phyloP scores from a whole-genome alignment of 2,113 vertebrate genomes.

The Telmatochromis brachygnathus region DNA sequence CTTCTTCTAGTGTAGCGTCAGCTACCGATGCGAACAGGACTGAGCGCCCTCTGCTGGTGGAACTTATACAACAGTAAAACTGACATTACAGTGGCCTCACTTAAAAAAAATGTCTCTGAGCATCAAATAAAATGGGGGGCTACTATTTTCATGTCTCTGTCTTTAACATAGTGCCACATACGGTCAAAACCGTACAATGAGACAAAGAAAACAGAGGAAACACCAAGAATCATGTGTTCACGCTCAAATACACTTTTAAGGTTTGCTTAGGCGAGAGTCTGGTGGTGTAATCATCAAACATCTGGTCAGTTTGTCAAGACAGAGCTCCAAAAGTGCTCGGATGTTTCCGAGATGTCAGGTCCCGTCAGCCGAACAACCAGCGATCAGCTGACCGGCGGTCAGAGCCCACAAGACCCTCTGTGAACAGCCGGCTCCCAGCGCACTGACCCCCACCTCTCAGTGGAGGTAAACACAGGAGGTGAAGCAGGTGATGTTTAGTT shows the following conservation, averaged over 20 bases:
- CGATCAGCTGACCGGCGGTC: rapidly evolving
- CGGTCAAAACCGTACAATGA: background rate
- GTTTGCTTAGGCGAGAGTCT: background rate
- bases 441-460: background rate
- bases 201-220: rapidly evolving
- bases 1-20: too few species aligned
- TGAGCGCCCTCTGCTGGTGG: too few species aligned
- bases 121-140: too few species aligned
- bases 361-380: background rate
- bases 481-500: background rate
- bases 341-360: background rate
- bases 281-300: background rate
- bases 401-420: rapidly evolving
- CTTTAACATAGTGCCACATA: too few species aligned
- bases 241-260: background rate
- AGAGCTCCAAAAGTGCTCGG: background rate
- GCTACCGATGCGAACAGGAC: too few species aligned
- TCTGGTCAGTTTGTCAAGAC: background rate
- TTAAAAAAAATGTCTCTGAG: too few species aligned
- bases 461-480: background rate
- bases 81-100: too few species aligned
- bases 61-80: too few species aligned
- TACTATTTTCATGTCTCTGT: too few species aligned
- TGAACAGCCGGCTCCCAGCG: rapidly evolving
- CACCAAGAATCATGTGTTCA: background rate